These are phyloP conservation scores for Machaerirhynchus nigripectus DNA, from an alignment of 2,113 vertebrate species.

Conservation along the genomic window DNA sequence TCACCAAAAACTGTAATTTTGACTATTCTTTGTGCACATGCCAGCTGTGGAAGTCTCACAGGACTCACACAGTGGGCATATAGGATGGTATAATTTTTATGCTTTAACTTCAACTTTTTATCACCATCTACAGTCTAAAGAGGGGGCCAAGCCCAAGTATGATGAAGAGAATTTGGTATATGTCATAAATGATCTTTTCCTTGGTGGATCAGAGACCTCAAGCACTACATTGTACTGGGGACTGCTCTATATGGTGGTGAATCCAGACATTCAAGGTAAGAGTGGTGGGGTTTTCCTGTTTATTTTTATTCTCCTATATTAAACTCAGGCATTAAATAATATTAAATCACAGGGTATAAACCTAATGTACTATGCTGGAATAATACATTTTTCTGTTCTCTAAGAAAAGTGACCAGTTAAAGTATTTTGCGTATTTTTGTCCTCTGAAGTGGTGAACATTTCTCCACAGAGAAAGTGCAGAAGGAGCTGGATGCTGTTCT, in stretches of 20 bases:
- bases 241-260: conserved; percentile 67
- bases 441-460: not conserved
- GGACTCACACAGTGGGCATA: not conserved
- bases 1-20: not conserved
- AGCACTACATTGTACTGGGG: conserved; percentile 72
- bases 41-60: not conserved
- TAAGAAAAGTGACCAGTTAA: not conserved
- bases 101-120: not conserved
- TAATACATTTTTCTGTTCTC: not conserved
- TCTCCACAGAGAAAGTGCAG: conserved; percentile 56
- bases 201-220: conserved; percentile 73
- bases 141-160: conserved; percentile 35
- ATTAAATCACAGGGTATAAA: not conserved
- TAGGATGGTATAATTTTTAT: not conserved
- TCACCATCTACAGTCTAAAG: conserved; percentile 41
- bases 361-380: not conserved
- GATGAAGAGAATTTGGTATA: conserved; percentile 70
- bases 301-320: not conserved
- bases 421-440: not conserved
- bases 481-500: conserved; percentile 55
- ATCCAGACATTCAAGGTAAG: conserved; percentile 69
- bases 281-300: not conserved
- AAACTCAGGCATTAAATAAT: not conserved
- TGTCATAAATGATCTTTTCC: conserved; percentile 68
- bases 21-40: not conserved